Evolutionary conservation across 2,888 invertebrate genomes (phyloP), one percentile per base, ranked within the genome.

Genomic region (Megamerina dolium): DNA sequence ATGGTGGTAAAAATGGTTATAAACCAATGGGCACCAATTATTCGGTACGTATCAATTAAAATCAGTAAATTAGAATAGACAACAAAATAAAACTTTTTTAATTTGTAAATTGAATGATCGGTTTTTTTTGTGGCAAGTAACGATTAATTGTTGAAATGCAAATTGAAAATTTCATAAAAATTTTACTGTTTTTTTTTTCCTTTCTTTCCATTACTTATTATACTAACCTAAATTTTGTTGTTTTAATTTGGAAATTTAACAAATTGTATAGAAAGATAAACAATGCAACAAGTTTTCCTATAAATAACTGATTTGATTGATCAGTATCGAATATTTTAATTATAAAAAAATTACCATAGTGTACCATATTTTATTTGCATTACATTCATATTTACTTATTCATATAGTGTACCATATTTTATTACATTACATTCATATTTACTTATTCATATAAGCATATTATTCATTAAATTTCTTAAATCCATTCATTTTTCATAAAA

Each of bases 11-110:
- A 71, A 68, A 64, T 69, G 70, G 68, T 68, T n/a, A n/a, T n/a
- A 72, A 72, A 71, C 61, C 69, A 57, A 58, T 66, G 68, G 64
- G 65, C 65, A 64, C 66, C 57, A 70, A 70, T 66, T 72, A 70
- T 71, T 72, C 71, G 71, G 71, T 72, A 72, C 72, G 71, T 72
- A 72, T 72, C 71, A 71, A 69, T 66, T 64, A 61, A 70, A 72
- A 70, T 72, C 72, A 70, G 70, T 70, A 54, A 50, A 54, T 50
- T 43, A 52, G 42, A 34, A 29, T 26, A 26, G 16, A n/a, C 6
- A 43, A 27, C 1, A 20, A 20, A 35, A 37, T 33, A 34, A 21
- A 30, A 29, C 5, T 3, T 23, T 50, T 43, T 37, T 42, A 31
- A 19, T 37, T 37, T 29, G 17, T 35, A 35, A 39, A 41, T 30